phyloP scores from a whole-genome alignment of 2,888 invertebrate species.

The Tetragonula carbonaria region DNA sequence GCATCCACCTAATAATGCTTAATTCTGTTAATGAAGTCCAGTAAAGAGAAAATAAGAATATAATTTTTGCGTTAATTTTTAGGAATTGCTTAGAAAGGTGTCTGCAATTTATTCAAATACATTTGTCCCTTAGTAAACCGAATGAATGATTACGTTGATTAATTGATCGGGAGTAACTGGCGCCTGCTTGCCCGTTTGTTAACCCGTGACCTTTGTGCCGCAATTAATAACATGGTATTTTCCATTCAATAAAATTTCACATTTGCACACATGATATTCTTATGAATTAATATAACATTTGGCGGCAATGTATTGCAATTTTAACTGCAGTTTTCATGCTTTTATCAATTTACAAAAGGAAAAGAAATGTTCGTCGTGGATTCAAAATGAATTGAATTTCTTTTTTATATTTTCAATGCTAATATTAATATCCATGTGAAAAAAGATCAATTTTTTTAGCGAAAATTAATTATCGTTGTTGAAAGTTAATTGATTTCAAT shows the following conservation, averaged over 20 bases:
- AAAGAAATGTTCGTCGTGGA: not conserved
- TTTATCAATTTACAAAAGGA: not conserved
- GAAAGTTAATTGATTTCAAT: slow-evolving; percentile 75
- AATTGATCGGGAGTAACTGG: slow-evolving; percentile 56
- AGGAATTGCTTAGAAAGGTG: not conserved
- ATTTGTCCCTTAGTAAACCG: not conserved
- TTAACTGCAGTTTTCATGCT: not conserved
- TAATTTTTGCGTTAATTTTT: not conserved
- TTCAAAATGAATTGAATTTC: not conserved
- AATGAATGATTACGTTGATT: slow-evolving; percentile 54
- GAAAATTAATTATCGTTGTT: slow-evolving; percentile 55
- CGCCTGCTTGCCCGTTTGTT: slow-evolving; percentile 67
- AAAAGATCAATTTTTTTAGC: slow-evolving; percentile 7
- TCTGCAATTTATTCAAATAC: slow-evolving; percentile 12
- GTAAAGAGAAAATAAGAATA: not conserved
- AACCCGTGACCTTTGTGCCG: slow-evolving; percentile 62
- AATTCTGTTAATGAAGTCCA: not conserved
- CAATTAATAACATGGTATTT: slow-evolving; percentile 59
- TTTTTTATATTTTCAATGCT: not conserved
- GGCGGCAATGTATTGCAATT: not conserved
- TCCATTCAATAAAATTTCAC: slow-evolving; percentile 49
- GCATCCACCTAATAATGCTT: slow-evolving; percentile 14
- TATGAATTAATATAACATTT: not conserved
- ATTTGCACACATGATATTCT: slow-evolving; percentile 11
- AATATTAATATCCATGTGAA: not conserved